Evolutionary conservation across 2,888 invertebrate species (phyloP).

Genomic region (Pseudococcus viburni): DNA sequence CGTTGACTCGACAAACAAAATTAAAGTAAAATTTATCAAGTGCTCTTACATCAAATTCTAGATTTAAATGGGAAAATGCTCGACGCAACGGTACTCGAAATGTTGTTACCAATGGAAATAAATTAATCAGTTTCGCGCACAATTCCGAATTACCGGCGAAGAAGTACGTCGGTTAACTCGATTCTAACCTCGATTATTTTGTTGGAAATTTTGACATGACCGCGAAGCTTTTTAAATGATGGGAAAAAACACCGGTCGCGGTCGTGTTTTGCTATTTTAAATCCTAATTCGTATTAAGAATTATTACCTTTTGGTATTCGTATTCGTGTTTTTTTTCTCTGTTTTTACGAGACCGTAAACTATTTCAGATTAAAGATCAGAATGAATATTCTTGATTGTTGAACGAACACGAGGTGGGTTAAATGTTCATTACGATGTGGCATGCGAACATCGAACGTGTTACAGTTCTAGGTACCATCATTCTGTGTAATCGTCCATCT

Average conservation of each 20-base stretch:
- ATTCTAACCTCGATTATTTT: conserved; percentile 37
- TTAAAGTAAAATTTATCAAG: conserved; percentile 52
- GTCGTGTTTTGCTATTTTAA: background rate
- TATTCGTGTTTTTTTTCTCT: conserved; percentile 3
- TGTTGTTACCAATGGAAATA: conserved; percentile 33
- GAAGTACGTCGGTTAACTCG: conserved; percentile 21
- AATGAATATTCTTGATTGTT: conserved; percentile 29
- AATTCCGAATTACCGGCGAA: background rate
- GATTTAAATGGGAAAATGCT: conserved; percentile 40
- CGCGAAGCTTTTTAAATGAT: conserved; percentile 1
- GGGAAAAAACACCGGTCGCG: conserved; percentile 10
- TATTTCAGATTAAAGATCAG: conserved; percentile 31
- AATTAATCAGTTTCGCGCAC: conserved; percentile 36
- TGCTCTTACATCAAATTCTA: background rate
- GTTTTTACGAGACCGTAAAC: conserved; percentile 11
- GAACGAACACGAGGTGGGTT: background rate
- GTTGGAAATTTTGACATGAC: conserved; percentile 26
- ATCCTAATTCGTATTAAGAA: conserved; percentile 29
- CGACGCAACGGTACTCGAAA: conserved; percentile 32
- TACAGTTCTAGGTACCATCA: conserved; percentile 4
- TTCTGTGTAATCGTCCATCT: background rate
- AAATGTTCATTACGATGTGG: conserved; percentile 31
- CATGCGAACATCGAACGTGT: conserved; percentile 28
- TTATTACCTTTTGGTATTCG: conserved; percentile 33
- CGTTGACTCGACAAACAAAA: conserved; percentile 35